Evolutionary conservation across 2,888 invertebrate species (phyloP).

Genomic region (Drosophila yooni): DNA sequence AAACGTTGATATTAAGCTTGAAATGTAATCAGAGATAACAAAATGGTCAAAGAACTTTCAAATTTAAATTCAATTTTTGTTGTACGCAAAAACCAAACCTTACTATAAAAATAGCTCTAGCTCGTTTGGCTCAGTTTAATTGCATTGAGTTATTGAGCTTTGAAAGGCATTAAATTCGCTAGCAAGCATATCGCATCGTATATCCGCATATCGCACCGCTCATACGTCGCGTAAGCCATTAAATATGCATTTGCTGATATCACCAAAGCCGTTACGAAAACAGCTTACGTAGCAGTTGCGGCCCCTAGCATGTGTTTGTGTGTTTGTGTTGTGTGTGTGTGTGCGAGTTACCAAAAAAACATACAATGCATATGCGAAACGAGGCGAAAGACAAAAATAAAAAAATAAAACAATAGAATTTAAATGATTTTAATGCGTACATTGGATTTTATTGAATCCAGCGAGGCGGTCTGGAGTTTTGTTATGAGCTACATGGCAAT

Average conservation of each 20-base stretch:
- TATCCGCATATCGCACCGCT: slow-evolving; percentile 56
- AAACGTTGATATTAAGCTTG: not conserved
- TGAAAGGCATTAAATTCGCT: slow-evolving; percentile 34
- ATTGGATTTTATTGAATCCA: slow-evolving; percentile 77
- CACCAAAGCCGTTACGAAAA: slow-evolving; percentile 75
- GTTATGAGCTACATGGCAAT: slow-evolving; percentile 62
- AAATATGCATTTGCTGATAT: slow-evolving; percentile 80
- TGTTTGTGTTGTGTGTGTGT: slow-evolving; percentile 2
- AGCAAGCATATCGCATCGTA: slow-evolving; percentile 38
- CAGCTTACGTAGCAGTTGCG: slow-evolving; percentile 71
- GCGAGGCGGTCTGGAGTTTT: slow-evolving; percentile 53
- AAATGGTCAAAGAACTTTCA: not conserved
- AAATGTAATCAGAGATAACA: not conserved
- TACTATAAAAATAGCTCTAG: slow-evolving; percentile 8
- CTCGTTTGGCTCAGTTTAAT: slow-evolving; percentile 11
- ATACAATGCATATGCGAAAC: slow-evolving; percentile 55
- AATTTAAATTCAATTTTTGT: not conserved
- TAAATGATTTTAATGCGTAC: slow-evolving; percentile 82
- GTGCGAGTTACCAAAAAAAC: slow-evolving; percentile 24
- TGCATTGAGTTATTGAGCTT: slow-evolving; percentile 42
- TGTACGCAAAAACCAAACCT: not conserved
- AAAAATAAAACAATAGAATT: slow-evolving; percentile 78
- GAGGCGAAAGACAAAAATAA: not conserved
- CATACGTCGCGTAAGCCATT: slow-evolving; percentile 73
- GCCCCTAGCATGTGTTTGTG: slow-evolving; percentile 6